Conservation (phyloP, 2,113 vertebrate species). For the Tragelaphus scriptus region DNA sequence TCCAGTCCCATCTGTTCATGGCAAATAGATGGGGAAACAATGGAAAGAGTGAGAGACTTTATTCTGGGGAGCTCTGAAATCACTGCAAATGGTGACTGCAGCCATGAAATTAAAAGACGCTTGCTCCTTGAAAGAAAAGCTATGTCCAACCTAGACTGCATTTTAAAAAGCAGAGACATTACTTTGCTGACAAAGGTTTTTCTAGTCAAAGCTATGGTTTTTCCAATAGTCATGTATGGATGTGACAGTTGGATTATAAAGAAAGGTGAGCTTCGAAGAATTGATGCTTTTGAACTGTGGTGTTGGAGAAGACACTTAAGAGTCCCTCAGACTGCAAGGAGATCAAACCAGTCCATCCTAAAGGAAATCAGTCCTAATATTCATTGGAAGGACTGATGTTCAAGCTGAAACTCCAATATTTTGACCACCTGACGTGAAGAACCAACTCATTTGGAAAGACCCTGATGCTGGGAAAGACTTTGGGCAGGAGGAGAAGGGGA, state of each 20-base stretch:
- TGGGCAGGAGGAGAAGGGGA: neutral
- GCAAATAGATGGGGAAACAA: neutral
- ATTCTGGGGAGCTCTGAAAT: neutral
- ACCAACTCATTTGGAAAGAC: neutral
- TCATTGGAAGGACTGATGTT: neutral
- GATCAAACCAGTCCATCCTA: neutral
- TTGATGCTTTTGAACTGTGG: neutral
- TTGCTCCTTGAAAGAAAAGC: neutral
- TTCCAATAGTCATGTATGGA: too few relatives aligned
- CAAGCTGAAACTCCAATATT: neutral
- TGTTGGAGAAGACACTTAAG: neutral
- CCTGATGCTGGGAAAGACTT: neutral
- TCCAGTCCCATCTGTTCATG: neutral
- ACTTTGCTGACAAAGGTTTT: neutral
- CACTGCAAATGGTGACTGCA: neutral
- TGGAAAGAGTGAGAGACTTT: neutral
- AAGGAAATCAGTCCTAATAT: neutral
- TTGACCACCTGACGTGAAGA: neutral
- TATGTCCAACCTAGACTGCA: neutral
- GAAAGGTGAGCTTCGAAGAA: neutral
- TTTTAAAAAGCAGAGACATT: neutral
- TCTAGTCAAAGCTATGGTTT: neutral
- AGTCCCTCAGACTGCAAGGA: neutral
- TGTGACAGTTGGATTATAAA: neutral
- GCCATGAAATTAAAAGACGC: neutral